phyloP scores from a whole-genome alignment of 1,140 invertebrate genomes.

The Triops cancriformis region DNA sequence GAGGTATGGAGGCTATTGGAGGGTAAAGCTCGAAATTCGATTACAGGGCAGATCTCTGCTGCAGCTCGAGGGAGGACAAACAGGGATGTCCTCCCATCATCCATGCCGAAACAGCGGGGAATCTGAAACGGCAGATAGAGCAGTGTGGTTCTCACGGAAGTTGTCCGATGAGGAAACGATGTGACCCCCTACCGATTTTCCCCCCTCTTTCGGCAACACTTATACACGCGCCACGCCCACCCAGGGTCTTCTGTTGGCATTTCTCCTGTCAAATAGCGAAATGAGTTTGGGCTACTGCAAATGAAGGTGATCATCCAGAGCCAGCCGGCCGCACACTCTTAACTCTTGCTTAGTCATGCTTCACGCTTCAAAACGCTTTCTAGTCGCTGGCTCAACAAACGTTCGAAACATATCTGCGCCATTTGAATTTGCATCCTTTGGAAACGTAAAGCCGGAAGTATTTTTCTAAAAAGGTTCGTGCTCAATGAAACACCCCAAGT shows the following conservation, averaged over 20 bases:
- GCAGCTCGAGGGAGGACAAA: not conserved
- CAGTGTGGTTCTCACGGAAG: slow-evolving; percentile 3
- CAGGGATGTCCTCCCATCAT: not conserved
- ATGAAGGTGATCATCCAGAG: not conserved
- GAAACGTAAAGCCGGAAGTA: too few relatives aligned
- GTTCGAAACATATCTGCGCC: too few relatives aligned
- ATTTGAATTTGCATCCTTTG: too few relatives aligned
- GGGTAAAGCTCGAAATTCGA: not conserved
- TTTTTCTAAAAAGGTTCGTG: too few relatives aligned
- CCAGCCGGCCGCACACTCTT: not conserved
- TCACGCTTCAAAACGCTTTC: too few relatives aligned
- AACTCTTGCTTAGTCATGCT: too few relatives aligned
- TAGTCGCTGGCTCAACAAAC: too few relatives aligned
- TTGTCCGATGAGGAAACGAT: slow-evolving; percentile 13
- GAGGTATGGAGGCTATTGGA: not conserved
- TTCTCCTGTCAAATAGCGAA: not conserved
- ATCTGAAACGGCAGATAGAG: not conserved
- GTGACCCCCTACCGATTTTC: not conserved
- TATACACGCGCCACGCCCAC: slow-evolving; percentile 11
- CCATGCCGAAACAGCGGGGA: slow-evolving; percentile 1
- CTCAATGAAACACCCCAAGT: too few relatives aligned
- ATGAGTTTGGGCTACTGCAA: not conserved
- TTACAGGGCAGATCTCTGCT: not conserved
- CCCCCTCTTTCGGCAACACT: not conserved
- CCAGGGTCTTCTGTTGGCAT: not conserved